A percentile compares a stretch with the other conserved stretches of the same genome.
Conservation (phyloP, 2,797 vertebrate genomes). For the Gallinago solitaria region DNA sequence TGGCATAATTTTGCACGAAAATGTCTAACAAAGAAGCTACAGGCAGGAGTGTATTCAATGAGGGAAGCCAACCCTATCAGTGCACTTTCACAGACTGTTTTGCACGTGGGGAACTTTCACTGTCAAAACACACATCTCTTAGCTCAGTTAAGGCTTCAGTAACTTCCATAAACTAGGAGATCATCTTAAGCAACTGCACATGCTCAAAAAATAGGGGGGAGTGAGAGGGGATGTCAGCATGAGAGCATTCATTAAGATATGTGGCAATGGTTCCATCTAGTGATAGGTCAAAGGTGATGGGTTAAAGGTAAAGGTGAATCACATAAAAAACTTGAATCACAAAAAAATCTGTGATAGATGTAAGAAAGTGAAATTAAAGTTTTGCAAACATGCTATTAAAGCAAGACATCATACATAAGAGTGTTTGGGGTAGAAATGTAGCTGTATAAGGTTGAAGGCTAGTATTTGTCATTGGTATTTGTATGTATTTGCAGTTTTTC, state of each 20-base stretch:
- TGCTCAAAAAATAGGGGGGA: background rate
- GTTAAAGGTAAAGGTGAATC: background rate
- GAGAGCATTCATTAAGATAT: background rate
- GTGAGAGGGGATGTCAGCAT: background rate
- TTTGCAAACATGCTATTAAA: background rate
- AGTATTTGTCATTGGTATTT: background rate
- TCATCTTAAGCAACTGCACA: background rate
- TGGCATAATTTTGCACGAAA: conserved; percentile 34
- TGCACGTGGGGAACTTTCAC: background rate
- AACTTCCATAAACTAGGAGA: background rate
- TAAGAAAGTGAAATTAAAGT: background rate
- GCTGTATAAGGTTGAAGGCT: background rate
- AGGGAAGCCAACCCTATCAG: conserved; percentile 47
- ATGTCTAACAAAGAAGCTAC: conserved; percentile 14
- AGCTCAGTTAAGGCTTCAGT: conserved; percentile 8
- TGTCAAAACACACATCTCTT: conserved; percentile 20
- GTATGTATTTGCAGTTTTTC: background rate
- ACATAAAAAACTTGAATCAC: background rate
- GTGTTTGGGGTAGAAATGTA: background rate
- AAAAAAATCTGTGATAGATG: background rate
- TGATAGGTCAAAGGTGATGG: background rate
- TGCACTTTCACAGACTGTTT: background rate
- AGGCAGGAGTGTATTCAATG: background rate
- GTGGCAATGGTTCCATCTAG: background rate
- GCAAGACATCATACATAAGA: background rate